A percentile compares a stretch with the other conserved stretches of the same genome.
These are phyloP conservation scores for Melanotaenia pygmaea DNA, from an alignment of 2,797 vertebrate species.

Conservation along the genomic window DNA sequence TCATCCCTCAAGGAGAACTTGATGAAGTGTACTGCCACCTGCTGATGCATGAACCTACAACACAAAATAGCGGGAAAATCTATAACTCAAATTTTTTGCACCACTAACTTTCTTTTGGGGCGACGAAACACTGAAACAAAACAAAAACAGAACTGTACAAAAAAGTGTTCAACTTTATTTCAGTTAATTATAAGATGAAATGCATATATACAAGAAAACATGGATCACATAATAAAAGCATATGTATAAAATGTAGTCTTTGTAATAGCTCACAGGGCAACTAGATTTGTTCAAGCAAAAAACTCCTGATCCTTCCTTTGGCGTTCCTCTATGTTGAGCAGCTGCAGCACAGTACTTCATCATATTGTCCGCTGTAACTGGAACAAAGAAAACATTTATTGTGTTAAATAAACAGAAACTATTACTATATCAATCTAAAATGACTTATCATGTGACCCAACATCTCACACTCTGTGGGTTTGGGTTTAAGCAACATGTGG, in stretches of 20 bases:
- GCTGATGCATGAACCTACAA: constrained; percentile 40
- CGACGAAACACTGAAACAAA: neutral
- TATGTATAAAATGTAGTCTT: constrained; percentile 64
- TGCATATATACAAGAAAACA: constrained; percentile 71
- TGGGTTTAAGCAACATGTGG: neutral
- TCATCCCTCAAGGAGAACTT: constrained; percentile 16
- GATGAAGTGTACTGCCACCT: constrained; percentile 73
- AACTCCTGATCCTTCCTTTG: neutral
- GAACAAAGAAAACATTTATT: constrained; percentile 23
- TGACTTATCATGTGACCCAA: neutral
- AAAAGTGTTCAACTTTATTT: constrained; percentile 79
- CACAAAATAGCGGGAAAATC: neutral
- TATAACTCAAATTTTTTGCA: rapidly evolving
- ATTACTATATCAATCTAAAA: neutral
- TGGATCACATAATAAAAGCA: constrained; percentile 30
- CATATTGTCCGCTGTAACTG: constrained; percentile 85
- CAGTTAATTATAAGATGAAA: constrained; percentile 44
- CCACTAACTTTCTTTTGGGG: neutral
- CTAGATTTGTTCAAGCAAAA: constrained; percentile 31
- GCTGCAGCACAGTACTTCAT: constrained; percentile 81
- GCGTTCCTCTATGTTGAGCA: constrained; percentile 73
- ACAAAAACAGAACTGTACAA: constrained; percentile 1
- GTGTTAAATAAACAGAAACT: neutral
- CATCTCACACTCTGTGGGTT: neutral
- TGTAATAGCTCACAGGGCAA: constrained; percentile 48